Evolutionary conservation across 2,113 vertebrate genomes (phyloP).

Genomic region (Telmatochromis sp.): DNA sequence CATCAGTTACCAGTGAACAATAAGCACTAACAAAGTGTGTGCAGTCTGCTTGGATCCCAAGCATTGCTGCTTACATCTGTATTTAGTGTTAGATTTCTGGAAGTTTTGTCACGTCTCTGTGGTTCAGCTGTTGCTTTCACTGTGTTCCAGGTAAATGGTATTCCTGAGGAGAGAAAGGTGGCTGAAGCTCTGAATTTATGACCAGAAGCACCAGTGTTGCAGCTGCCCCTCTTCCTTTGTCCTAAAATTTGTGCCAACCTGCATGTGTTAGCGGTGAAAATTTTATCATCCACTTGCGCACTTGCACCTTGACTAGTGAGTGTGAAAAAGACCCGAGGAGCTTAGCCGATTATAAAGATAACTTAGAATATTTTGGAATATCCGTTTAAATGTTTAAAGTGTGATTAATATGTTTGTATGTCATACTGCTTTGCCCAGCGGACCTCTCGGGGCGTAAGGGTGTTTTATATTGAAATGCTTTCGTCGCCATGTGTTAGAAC

Average conservation of each 20-base stretch:
- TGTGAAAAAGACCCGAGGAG: not conserved
- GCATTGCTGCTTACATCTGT: not conserved
- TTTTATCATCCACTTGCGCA: not conserved
- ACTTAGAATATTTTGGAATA: conserved; percentile 22
- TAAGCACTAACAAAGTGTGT: not conserved
- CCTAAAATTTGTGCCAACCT: conserved; percentile 51
- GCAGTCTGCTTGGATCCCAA: not conserved
- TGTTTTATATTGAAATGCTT: conserved; percentile 12
- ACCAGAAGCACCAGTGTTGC: conserved; percentile 16
- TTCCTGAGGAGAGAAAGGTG: conserved; percentile 97
- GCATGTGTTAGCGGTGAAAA: conserved; percentile 40
- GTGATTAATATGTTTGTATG: not conserved
- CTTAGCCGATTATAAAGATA: not conserved
- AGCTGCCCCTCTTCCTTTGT: not conserved
- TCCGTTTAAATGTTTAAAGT: conserved; percentile 13
- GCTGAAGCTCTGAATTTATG: conserved; percentile 91
- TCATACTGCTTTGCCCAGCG: conserved; percentile 36
- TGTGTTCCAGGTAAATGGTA: conserved; percentile 93
- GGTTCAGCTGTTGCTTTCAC: not conserved
- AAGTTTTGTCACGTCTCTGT: not conserved
- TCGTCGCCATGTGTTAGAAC: conserved; percentile 9
- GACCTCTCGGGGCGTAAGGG: conserved; percentile 1
- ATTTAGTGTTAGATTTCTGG: not conserved
- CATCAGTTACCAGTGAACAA: not conserved
- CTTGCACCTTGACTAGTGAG: not conserved